Base-by-base conservation (phyloP, 1,140 invertebrate species). In the Vollenhovia emeryi region DNA sequence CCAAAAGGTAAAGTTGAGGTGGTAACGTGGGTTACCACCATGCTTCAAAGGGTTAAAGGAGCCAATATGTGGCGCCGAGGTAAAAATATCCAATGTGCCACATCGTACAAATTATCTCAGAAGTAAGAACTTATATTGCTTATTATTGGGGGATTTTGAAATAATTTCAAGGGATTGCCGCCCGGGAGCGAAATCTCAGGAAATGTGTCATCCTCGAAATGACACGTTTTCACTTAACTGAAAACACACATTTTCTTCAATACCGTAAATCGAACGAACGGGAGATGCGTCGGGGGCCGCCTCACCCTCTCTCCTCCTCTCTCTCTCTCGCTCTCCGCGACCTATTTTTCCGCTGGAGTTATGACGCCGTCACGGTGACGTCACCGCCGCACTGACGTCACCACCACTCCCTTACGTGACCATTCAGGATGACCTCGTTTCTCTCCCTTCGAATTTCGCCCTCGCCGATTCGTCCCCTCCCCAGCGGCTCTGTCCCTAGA, bases 351-450 rank as follows among this genome's bases (percentile, higher is more conserved):
- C 87, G 18, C 2, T 76, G 45, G 33, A 83, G 84, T 86, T 89
- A 86, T 91, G 85, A 90, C 80, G 83, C 60, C 24, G 45, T 80
- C 48, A 75, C 87, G 64, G 87, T 94, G 93, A 93, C 93, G 92
- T 93, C 90, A 93, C 88, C 71, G 59, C 50, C 66, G 79, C 73
- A 33, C 86, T 90, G 90, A 91, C 90, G 90, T 91, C 90, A 91
- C 79, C 57, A 75, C 52, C 88, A 73, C 74, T 76, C 87, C 85
- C 87, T 87, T 86, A 88, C 89, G 90, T 86, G 87, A 91, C 88
- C 91, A 91, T 91, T 91, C 83, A 91, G 83, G 71, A 87, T 89
- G 89, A 89, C 88, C 89, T 87, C 86, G 76, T 85, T 88, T 87
- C 90, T 88, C 86, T 80, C 79, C 68, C 83, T 84, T 86, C 59